These are phyloP conservation scores for Phalanger gymnotis DNA, from an alignment of 2,797 vertebrate species.

Conservation along the genomic window DNA sequence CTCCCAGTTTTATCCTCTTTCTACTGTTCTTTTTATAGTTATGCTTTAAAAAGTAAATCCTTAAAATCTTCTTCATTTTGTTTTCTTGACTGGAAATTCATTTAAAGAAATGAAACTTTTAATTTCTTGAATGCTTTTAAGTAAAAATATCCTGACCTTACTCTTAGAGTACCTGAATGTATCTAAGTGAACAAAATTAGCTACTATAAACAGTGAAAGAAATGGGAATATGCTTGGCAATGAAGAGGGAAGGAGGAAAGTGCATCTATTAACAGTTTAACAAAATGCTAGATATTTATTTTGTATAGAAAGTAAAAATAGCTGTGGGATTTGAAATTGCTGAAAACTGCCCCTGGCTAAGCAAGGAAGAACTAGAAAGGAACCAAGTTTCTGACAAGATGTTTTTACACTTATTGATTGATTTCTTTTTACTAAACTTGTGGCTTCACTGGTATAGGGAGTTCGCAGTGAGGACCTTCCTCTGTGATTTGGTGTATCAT, in stretches of 20 bases:
- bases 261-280: neutral
- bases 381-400: neutral
- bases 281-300: neutral
- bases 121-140: constrained; percentile 26
- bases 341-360: neutral
- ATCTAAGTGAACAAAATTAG: neutral
- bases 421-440: neutral
- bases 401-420: neutral
- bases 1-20: neutral
- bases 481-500: neutral
- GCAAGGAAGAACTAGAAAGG: constrained; percentile 17
- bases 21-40: neutral
- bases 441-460: neutral
- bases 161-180: neutral
- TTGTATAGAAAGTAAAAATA: neutral
- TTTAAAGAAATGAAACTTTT: constrained; percentile 1
- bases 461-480: neutral
- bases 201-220: neutral
- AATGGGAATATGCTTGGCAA: neutral
- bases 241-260: neutral
- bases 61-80: constrained; percentile 12
- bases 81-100: neutral
- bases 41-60: constrained; percentile 14
- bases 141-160: neutral
- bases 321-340: neutral